Evolutionary conservation across 2,113 vertebrate species (phyloP), one percentile per base, ranked within the genome.

Genomic region (Aythya baeri): DNA sequence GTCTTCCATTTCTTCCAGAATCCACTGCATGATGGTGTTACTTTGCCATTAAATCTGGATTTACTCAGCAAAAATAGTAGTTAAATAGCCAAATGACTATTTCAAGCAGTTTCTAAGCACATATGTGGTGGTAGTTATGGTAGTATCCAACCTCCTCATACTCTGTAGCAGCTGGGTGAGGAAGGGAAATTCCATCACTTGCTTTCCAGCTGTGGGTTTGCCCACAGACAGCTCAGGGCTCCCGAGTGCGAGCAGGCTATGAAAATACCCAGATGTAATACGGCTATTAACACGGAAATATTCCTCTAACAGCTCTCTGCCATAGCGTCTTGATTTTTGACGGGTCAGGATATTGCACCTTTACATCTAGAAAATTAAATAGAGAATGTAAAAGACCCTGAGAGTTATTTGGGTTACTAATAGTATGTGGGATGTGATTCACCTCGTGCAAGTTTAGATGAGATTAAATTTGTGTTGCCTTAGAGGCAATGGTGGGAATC

Each of bases 1-100:
- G 23, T 74, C n/a, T 70, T 61, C 55, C 59, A 5, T n/a, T 82
- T 79, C 52, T 86, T 88, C 34, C 70, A 81, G 70, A 94, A 73
- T 29, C 17, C 14, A n/a, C 34, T 1, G 1, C 18, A 12, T 1
- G 4, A 6, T 66, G 18, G 15, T 70, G 41, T 57, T 43, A 13
- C 71, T 83, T 83, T 20, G 6, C 26, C 18, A 75, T 3, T 16
- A 26, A 79, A 43, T 32, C 52, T 34, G 9, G 50, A 83, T 57
- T 83, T 86, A 43, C 38, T 75, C 34, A 71, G 32, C 18, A 75
- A 32, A 90, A 9, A 25, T 23, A 44, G 32, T 14, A 58, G 5
- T 41, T 63, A 62, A 55, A 52, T 32, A 63, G 32, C 44, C 58
- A 81, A 59, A 80, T n/a, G 0, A n/a, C 21, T 0, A 31, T 74